phyloP scores from a whole-genome alignment of 2,113 vertebrate genomes.

The Coptodon bakossiorum region DNA sequence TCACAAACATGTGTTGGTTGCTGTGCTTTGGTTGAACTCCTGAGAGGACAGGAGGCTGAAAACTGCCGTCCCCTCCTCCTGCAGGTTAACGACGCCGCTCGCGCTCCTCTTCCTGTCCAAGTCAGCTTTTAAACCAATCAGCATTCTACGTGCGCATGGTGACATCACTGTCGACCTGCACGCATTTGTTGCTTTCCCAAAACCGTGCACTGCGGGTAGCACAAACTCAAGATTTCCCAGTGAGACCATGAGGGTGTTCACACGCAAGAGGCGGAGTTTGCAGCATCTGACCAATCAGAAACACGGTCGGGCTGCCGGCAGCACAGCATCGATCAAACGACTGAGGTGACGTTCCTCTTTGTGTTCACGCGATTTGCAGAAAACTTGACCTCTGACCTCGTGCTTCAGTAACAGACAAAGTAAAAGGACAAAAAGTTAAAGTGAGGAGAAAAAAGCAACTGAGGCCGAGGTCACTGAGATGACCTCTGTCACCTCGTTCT shows the following conservation, averaged over 20 bases:
- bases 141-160: accelerated
- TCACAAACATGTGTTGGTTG: neutral
- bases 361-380: accelerated
- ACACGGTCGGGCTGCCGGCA: accelerated
- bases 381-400: neutral
- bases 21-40: neutral
- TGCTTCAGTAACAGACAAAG: neutral
- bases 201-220: accelerated
- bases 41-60: neutral
- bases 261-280: accelerated
- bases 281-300: neutral
- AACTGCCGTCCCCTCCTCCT: neutral
- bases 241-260: neutral
- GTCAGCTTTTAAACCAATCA: neutral
- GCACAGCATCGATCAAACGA: neutral
- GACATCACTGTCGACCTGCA: neutral
- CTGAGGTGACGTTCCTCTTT: neutral
- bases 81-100: neutral
- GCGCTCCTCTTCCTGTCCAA: neutral
- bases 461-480: neutral
- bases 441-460: neutral
- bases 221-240: neutral
- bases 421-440: accelerated
- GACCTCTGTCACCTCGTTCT: neutral
- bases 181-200: accelerated